Base-by-base conservation (phyloP, 2,797 vertebrate species). In the Hydrocynus forskahlii region DNA sequence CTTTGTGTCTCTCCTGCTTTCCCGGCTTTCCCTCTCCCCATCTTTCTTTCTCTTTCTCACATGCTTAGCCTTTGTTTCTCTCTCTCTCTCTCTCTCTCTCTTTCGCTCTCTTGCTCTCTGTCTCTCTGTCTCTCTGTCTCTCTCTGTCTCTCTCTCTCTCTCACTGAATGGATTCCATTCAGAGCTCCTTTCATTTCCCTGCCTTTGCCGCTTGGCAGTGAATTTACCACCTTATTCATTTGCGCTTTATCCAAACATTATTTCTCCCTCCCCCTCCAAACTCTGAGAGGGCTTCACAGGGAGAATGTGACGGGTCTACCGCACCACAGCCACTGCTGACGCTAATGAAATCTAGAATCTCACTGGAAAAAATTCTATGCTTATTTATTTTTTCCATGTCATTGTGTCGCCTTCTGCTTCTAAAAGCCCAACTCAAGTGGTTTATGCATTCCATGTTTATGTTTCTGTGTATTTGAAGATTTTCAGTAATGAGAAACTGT, bases 161-260 rank as follows among this genome's bases (percentile, higher is more conserved):
- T 19, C 43, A 67, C 84, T 93, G 75, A 84, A 84, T 81, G 45
- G 71, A 60, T 48, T 78, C 73, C 23, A 74, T 82, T 82, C 60
- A 81, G 48, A 57, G 48, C 52, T 62, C 54, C 64, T 83, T 83
- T 84, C 80, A 84, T 63, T 84, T 79, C 75, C 73, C 75, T 60
- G 77, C 60, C 82, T 78, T 76, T 52, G 62, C 64, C 63, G 29
- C 83, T 84, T 84, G 83, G 85, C 25, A 72, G 81, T 88, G 80
- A 88, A 88, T 87, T 87, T 40, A 48, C 3, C 82, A 87, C 81
- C 86, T 79, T 89, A 86, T 88, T 90, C 86, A 64, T 83, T 89
- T 87, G 71, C 83, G 85, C 67, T 87, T 74, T 43, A 87, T 72
- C 62, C 81, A 91, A 90, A 90, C 85, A 86, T 90, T 87, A 83